Conservation (phyloP, 2,113 vertebrate genomes). For the Nothoprocta pentlandii region DNA sequence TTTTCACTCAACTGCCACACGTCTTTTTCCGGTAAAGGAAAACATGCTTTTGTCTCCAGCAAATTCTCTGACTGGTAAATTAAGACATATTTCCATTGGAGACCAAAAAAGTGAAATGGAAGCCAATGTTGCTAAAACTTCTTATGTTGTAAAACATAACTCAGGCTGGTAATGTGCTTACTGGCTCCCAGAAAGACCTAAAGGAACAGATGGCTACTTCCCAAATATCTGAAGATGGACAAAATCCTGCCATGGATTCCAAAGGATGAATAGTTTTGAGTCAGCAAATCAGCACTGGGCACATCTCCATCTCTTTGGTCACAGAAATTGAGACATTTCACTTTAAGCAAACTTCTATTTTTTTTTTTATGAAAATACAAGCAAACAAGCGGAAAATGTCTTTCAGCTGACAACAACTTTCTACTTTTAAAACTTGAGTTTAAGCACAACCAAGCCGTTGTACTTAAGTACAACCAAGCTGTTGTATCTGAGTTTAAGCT, state of each 20-base stretch:
- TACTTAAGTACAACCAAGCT: no score
- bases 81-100: not conserved
- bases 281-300: not conserved
- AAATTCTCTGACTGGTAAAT: not conserved
- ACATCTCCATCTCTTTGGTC: not conserved
- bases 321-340: not conserved
- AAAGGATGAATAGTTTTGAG: not conserved
- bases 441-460: no score
- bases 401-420: not conserved
- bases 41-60: not conserved
- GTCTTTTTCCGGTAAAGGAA: not conserved
- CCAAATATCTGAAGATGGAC: not conserved
- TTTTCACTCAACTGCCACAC: not conserved
- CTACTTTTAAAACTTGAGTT: not conserved
- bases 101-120: constrained; percentile 1
- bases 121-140: not conserved
- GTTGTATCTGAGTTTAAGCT: no score
- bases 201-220: not conserved
- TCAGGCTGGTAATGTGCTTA: not conserved
- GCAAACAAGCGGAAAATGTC: not conserved
- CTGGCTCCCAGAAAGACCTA: not conserved
- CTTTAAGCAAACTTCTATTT: constrained; percentile 1
- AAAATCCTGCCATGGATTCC: not conserved
- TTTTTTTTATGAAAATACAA: not conserved
- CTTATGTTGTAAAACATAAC: not conserved